A percentile compares a stretch with the other conserved stretches of the same genome.
phyloP scores from a whole-genome alignment of 2,888 invertebrate genomes.

The Ypsolopha sequella region DNA sequence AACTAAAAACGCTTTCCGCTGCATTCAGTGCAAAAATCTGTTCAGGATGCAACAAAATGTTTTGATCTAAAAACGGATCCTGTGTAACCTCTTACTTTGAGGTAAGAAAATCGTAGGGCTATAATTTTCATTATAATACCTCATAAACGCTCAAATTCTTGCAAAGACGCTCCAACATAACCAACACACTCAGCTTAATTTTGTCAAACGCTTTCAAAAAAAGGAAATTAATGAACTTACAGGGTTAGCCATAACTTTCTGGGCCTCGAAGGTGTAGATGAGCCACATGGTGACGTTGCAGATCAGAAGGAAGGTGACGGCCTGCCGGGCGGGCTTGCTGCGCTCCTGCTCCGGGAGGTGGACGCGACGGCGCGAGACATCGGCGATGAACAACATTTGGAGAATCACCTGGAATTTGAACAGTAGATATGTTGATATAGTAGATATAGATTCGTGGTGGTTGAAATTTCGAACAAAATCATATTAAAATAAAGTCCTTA shows the following conservation, averaged over 20 bases:
- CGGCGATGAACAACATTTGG: constrained; percentile 93
- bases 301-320: constrained; percentile 94
- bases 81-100: no score
- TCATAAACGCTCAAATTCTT: no score
- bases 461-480: no score
- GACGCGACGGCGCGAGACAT: constrained; percentile 92
- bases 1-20: no score
- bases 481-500: no score
- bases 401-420: constrained; percentile 78
- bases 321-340: constrained; percentile 94
- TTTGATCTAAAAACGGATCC: no score
- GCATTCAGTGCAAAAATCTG: no score
- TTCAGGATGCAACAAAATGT: no score
- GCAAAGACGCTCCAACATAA: not conserved
- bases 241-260: constrained; percentile 93
- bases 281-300: constrained; percentile 98
- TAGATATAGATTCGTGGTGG: no score
- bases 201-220: not conserved
- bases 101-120: no score
- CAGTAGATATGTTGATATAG: no score
- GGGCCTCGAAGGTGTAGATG: constrained; percentile 94
- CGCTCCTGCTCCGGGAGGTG: constrained; percentile 93
- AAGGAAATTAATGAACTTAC: constrained; percentile 55
- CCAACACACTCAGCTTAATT: not conserved
- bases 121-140: no score